Base-by-base conservation (phyloP, 2,888 invertebrate genomes). In the Meliscaeva auricollis region DNA sequence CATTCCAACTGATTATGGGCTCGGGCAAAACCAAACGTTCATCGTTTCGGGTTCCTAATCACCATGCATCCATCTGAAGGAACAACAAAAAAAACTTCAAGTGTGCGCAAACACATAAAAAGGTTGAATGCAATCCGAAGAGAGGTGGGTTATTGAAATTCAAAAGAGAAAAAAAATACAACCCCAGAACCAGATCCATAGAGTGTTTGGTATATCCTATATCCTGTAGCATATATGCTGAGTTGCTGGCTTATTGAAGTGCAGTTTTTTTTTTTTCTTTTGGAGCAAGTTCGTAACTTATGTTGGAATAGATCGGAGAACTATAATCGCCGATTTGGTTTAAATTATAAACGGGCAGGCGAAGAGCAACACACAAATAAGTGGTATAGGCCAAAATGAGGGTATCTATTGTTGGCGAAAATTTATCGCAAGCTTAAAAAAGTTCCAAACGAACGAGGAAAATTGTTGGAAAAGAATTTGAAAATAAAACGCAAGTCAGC, bases 241-340 rank as follows among this genome's bases (percentile, higher is more conserved):
- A 38, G 17, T 15, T 5, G 30, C 30, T n/a, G 17, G 22, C 48
- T 17, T 15, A 46, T 44, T 17, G 60, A 52, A 38, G n/a, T 52
- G 78, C 54, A 35, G 46, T 56, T 85, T 72, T 56, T 52, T 76
- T 79, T 85, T 56, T 85, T 72, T 56, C 52, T 76, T 79, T 85
- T 62, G 68, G 76, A 80, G 85, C 72, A 81, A 85, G 76, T 85
- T 85, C 85, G 85, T 85, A 80, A 85, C 85, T 85, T 85, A 85
- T 85, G 85, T 85, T 85, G 30, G 76, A 81, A 76, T 81, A 85
- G 85, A 85, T 85, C 72, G 85, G 35, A 72, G 80, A 75, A 68
- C 85, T 80, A 81, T 85, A 85, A 85, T 85, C 80, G 80, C 32
- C 62, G 80, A 85, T 85, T 85, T 85, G 80, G 80, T 56, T 85